Evolutionary conservation across 1,140 invertebrate genomes (phyloP), one percentile per base, ranked within the genome.

Genomic region (Calycopis cecrops): DNA sequence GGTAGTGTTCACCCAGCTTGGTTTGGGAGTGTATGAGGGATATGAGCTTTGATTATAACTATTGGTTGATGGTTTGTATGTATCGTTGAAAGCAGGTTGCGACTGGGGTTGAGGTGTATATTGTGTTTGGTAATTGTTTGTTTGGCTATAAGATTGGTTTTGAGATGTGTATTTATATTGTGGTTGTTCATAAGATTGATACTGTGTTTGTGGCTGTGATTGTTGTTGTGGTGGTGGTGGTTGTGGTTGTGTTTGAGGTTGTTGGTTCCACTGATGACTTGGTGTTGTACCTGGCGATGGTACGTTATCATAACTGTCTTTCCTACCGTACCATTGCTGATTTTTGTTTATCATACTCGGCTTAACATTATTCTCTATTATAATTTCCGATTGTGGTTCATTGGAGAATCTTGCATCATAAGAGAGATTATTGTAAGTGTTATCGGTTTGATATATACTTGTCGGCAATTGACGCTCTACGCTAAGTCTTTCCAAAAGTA

Each of bases 281-380:
- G 37, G 38, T 14, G 47, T 6, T 11, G 49, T 35, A 49, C 34
- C 44, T 40, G 10, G 18, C 16, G 17, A 42, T 11, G 33, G n/a
- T 14, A 35, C 11, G 33, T 51, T 10, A 40, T 52, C 12, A 44
- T 50, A 18, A 4, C 44, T 33, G 40, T 48, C 44, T 52, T 51
- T 38, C 38, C 35, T 52, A 47, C 49, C 59, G 17, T 85, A 87
- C 84, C 84, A 87, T 56, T 85, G 79, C 34, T 78, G 74, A 33
- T 87, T 85, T 60, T 74, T 74, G 17, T 71, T 81, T 44, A 87
- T 82, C 18, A 65, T 65, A 57, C 84, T 87, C 1, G 84, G 84
- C 55, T 87, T 87, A 0, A 87, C 79, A 59, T 87, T 87, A 37
- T 77, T 84, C 16, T 80, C 74, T 48, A 70, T 79, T 8, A 87